Conservation (phyloP, 2,113 vertebrate species). For the Anolis sagrei region DNA sequence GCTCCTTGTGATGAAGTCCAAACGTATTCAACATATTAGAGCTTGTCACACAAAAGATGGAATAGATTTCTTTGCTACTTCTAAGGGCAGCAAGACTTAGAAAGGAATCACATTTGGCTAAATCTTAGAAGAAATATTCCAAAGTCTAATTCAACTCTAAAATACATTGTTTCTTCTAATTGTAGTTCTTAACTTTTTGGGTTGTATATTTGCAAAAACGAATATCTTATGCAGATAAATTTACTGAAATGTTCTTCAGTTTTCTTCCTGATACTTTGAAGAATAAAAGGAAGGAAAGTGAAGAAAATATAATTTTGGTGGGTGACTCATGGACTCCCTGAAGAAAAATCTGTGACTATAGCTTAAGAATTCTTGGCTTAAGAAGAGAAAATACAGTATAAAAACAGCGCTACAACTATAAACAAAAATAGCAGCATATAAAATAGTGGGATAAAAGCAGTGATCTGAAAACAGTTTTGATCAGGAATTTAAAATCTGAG, state of each 20-base stretch:
- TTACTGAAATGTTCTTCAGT: no score
- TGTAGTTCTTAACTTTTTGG: no score
- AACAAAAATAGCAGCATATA: neutral
- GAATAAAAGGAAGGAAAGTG: no score
- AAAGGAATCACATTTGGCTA: neutral
- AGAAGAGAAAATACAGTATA: neutral
- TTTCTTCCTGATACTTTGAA: no score
- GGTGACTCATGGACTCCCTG: no score
- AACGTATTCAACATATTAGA: neutral
- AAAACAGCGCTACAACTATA: neutral
- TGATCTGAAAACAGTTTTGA: neutral
- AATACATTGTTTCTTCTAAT: neutral
- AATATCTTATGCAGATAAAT: no score
- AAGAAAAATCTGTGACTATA: no score
- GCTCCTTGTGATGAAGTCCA: neutral
- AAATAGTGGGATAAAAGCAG: neutral
- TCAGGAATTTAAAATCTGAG: neutral
- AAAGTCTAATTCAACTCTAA: neutral
- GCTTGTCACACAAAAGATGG: neutral
- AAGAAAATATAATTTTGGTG: no score
- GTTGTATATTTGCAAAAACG: no score
- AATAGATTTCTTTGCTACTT: neutral
- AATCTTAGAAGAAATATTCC: neutral
- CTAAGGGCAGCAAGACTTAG: neutral
- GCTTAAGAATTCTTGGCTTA: no score